A percentile compares a stretch with the other conserved stretches of the same genome.
These are phyloP conservation scores for Vanessa atalanta DNA, from an alignment of 1,140 invertebrate genomes.

Conservation along the genomic window DNA sequence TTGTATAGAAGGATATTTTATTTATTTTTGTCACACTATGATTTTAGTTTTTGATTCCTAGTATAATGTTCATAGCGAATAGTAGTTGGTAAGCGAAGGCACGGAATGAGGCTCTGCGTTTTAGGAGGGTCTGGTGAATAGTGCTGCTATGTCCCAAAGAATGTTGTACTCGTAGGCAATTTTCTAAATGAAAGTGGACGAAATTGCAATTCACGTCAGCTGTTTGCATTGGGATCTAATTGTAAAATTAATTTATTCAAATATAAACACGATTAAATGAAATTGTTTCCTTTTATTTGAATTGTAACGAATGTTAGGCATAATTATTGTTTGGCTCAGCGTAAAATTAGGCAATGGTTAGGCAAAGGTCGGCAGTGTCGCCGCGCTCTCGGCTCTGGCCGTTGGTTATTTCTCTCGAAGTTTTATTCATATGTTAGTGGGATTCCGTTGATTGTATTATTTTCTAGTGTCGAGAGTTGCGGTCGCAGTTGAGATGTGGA, in stretches of 20 bases:
- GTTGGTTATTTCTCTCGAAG: conserved; percentile 75
- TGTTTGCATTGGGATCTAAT: conserved; percentile 48
- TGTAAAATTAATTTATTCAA: conserved; percentile 41
- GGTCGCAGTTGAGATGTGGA: conserved; percentile 33
- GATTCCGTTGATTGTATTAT: conserved; percentile 67
- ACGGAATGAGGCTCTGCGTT: conserved; percentile 74
- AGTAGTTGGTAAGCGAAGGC: conserved; percentile 68
- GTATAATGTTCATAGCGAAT: conserved; percentile 68
- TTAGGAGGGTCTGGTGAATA: conserved; percentile 73
- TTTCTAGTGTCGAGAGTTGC: neutral
- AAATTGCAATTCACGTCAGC: conserved; percentile 41
- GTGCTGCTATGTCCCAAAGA: conserved; percentile 79
- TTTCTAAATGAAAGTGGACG: conserved; percentile 45
- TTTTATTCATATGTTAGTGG: conserved; percentile 72
- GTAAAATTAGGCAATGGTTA: conserved; percentile 57
- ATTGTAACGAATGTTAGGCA: conserved; percentile 56
- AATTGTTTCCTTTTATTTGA: conserved; percentile 49
- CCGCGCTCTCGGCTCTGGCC: conserved; percentile 48
- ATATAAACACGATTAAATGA: conserved; percentile 36
- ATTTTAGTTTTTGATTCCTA: conserved; percentile 66
- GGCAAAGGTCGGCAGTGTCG: conserved; percentile 60
- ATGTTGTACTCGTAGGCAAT: conserved; percentile 72
- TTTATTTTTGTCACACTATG: conserved; percentile 67
- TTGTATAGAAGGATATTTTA: conserved; percentile 79
- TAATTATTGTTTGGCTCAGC: conserved; percentile 66